Conservation (phyloP, 2,888 invertebrate genomes). For the Neocrepidodera transversa region DNA sequence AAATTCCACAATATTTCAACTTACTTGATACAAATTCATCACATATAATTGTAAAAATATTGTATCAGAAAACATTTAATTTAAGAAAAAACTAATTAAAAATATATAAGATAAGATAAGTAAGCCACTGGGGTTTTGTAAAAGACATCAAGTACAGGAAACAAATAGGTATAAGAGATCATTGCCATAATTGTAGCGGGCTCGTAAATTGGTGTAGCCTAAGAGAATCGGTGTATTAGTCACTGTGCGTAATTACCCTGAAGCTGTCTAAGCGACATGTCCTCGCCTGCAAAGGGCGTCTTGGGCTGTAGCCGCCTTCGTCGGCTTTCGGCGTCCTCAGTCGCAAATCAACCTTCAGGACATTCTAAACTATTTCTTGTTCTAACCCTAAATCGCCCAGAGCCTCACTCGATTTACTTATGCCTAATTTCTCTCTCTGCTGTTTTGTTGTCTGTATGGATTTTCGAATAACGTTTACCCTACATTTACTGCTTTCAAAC, state of each 20-base stretch:
- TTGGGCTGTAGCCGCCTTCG: constrained; percentile 43
- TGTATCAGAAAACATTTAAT: too few relatives aligned
- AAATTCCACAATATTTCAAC: too few relatives aligned
- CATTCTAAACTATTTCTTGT: constrained; percentile 55
- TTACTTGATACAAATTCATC: too few relatives aligned
- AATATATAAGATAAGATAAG: too few relatives aligned
- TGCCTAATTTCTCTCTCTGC: constrained; percentile 40
- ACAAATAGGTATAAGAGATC: constrained; percentile 42
- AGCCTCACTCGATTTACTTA: constrained; percentile 48
- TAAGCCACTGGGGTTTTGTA: constrained; percentile 43
- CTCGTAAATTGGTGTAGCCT: constrained; percentile 59
- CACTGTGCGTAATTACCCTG: constrained; percentile 61
- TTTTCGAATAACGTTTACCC: constrained; percentile 32
- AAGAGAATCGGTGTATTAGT: constrained; percentile 56
- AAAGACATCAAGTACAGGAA: constrained; percentile 29
- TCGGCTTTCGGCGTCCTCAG: constrained; percentile 47
- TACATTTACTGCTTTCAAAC: constrained; percentile 21
- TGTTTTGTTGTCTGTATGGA: constrained; percentile 38
- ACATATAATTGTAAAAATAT: too few relatives aligned
- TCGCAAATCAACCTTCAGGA: constrained; percentile 53
- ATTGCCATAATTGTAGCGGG: constrained; percentile 41
- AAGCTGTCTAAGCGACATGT: constrained; percentile 60
- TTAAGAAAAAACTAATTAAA: too few relatives aligned
- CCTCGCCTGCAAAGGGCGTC: constrained; percentile 58
- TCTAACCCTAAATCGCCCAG: constrained; percentile 46